phyloP scores from a whole-genome alignment of 2,113 vertebrate species.

The Equus przewalskii region DNA sequence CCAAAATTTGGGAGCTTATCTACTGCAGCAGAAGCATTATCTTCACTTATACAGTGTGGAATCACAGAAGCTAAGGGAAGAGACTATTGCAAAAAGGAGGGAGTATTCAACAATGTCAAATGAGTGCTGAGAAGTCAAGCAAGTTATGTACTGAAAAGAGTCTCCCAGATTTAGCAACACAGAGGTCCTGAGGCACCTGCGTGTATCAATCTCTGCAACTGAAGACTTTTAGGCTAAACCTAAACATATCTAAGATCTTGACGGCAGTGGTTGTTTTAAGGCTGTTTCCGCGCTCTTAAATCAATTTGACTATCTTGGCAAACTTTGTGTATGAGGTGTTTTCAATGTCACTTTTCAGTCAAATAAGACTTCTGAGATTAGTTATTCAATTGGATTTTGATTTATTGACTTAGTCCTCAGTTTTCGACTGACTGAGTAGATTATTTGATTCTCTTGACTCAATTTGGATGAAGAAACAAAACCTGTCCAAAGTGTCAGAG shows the following conservation, averaged over 20 bases:
- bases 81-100: not conserved
- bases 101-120: not conserved
- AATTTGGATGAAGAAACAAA: conserved; percentile 13
- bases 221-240: not conserved
- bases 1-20: not conserved
- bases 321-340: not conserved
- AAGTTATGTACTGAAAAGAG: not conserved
- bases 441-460: conserved; percentile 3
- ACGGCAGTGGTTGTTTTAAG: not conserved
- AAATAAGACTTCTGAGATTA: conserved; percentile 15
- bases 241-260: not conserved
- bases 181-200: not conserved
- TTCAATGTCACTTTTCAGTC: conserved; percentile 43
- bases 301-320: not conserved
- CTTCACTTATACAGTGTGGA: not conserved
- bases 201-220: not conserved
- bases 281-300: not conserved
- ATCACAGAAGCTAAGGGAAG: not conserved
- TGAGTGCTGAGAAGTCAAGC: conserved; percentile 4
- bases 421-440: not conserved
- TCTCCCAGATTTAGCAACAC: not conserved
- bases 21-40: not conserved
- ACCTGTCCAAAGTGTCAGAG: not conserved
- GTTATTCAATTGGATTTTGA: not conserved
- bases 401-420: not conserved